phyloP scores from a whole-genome alignment of 2,113 vertebrate genomes.

The Ochotona princeps region DNA sequence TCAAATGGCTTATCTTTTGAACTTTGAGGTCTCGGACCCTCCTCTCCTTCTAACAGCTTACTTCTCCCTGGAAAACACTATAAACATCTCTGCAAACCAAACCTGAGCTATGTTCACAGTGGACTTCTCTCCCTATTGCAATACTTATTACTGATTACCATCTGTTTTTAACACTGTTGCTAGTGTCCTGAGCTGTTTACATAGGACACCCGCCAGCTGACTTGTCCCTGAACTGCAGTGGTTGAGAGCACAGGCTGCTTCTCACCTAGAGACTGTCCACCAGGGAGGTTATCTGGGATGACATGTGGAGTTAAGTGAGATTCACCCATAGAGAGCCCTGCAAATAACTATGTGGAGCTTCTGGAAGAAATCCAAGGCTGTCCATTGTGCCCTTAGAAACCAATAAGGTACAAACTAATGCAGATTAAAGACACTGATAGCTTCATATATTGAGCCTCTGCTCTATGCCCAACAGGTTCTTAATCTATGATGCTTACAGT shows the following conservation, averaged over 20 bases:
- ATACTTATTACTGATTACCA: background rate
- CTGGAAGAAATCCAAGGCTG: background rate
- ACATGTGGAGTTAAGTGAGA: background rate
- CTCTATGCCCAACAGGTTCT: background rate
- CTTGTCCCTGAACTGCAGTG: background rate
- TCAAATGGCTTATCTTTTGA: too few species aligned
- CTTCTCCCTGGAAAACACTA: background rate
- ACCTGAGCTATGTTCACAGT: background rate
- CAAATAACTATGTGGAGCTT: background rate
- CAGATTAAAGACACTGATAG: background rate
- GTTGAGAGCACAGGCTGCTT: background rate
- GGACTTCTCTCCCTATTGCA: background rate
- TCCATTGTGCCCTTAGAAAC: background rate
- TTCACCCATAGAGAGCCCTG: background rate
- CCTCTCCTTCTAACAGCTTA: background rate
- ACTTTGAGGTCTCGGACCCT: background rate
- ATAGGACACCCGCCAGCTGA: background rate
- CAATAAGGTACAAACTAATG: background rate
- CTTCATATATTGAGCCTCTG: background rate
- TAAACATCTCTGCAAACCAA: background rate
- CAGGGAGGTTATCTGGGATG: background rate
- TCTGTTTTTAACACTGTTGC: background rate
- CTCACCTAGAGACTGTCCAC: background rate
- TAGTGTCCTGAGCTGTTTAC: background rate
- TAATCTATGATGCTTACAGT: background rate